Conservation (phyloP, 2,113 vertebrate species). For the Aphyosemion australe region DNA sequence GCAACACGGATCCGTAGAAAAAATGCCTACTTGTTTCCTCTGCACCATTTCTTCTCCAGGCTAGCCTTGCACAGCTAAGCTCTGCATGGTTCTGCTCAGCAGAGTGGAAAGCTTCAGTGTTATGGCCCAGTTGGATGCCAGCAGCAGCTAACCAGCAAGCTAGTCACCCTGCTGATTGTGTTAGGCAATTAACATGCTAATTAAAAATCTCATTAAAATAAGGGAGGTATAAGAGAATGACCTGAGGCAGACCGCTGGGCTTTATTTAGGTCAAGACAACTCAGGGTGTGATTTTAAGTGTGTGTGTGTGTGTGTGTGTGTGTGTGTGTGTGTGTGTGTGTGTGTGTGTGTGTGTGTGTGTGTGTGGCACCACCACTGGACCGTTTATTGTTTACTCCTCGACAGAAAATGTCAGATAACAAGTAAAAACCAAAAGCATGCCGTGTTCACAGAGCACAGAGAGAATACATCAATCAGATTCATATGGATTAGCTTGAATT, state of each 20-base stretch:
- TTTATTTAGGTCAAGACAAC: constrained; percentile 80
- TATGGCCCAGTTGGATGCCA: constrained; percentile 68
- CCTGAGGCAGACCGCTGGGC: constrained; percentile 72
- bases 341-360: constrained; percentile 12
- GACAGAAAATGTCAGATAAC: constrained; percentile 41
- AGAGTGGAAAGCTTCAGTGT: constrained; percentile 58
- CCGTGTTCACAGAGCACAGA: background rate
- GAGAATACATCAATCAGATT: constrained; percentile 4
- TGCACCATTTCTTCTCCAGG: constrained; percentile 48
- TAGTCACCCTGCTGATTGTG: constrained; percentile 72
- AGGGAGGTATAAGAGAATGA: constrained; percentile 74
- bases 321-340: no score
- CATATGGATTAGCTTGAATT: background rate
- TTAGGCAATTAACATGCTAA: constrained; percentile 85
- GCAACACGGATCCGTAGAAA: constrained; percentile 26
- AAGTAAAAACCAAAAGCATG: constrained; percentile 12
- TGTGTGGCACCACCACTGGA: constrained; percentile 25
- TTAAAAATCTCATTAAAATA: constrained; percentile 86
- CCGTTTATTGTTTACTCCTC: constrained; percentile 17
- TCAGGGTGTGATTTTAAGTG: constrained; percentile 33
- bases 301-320: constrained; percentile 9
- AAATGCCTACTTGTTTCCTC: constrained; percentile 17
- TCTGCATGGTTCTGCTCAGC: constrained; percentile 45
- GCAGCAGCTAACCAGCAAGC: constrained; percentile 71
- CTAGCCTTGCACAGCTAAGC: constrained; percentile 36